Evolutionary conservation across 53 echinoderm and acorn worm genomes (phyloP).

Genomic region (Temnopleurus reevesii): DNA sequence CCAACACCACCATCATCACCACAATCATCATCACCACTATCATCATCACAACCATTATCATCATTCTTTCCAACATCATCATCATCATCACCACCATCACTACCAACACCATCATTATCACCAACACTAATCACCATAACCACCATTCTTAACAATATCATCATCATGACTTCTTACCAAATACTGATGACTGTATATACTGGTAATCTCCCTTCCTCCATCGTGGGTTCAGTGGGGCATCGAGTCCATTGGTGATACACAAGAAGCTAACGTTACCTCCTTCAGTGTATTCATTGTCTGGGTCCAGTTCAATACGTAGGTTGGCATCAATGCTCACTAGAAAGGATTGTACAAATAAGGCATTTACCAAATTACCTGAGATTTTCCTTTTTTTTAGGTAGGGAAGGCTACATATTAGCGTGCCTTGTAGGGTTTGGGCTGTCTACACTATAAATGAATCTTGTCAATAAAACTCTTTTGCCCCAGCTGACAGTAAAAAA

Average conservation of each 20-base stretch:
- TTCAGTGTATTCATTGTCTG: slow-evolving; percentile 64
- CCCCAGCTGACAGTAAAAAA: too few relatives aligned
- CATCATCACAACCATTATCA: background rate
- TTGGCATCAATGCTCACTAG: slow-evolving; percentile 63
- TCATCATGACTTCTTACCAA: slow-evolving; percentile 50
- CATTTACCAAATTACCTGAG: too few relatives aligned
- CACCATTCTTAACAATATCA: background rate
- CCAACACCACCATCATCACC: background rate
- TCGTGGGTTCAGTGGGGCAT: slow-evolving; percentile 71
- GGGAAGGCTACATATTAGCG: too few relatives aligned
- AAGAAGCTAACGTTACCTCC: slow-evolving; percentile 56
- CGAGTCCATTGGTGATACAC: slow-evolving; percentile 68
- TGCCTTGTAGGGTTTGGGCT: too few relatives aligned
- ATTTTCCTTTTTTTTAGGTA: too few relatives aligned
- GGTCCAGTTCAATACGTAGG: slow-evolving; percentile 72
- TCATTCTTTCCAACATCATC: background rate
- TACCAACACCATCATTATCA: background rate
- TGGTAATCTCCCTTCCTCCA: slow-evolving; percentile 65
- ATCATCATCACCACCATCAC: background rate
- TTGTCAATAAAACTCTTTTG: too few relatives aligned
- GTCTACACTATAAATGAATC: too few relatives aligned
- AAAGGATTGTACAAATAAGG: background rate
- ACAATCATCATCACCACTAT: background rate
- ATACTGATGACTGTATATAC: slow-evolving; percentile 49
- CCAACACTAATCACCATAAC: background rate